A percentile compares a stretch with the other conserved stretches of the same genome.
Conservation (phyloP, 23 tunicate species). For the Aplidium turbinatum region DNA sequence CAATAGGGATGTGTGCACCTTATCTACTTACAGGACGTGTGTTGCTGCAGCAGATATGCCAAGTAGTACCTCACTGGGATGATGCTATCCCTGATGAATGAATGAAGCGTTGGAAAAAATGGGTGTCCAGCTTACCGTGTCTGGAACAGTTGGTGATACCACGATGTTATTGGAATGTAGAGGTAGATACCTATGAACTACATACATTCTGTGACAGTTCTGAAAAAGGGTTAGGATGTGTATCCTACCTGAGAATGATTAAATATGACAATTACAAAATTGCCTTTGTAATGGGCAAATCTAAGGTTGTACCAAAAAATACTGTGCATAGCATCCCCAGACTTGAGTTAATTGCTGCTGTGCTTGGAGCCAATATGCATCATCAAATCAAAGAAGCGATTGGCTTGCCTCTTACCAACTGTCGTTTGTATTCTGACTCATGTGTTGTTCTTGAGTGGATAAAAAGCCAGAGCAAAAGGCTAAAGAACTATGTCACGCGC, state of each 20-base stretch:
- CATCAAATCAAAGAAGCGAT: background rate
- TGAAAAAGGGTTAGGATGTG: background rate
- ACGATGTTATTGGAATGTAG: background rate
- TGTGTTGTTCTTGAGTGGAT: constrained; percentile 10
- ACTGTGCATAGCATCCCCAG: background rate
- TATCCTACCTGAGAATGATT: background rate
- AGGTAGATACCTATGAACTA: background rate
- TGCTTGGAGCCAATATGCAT: background rate
- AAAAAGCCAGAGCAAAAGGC: background rate
- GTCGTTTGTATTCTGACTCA: constrained; percentile 21
- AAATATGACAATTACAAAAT: background rate
- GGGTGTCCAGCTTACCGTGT: background rate
- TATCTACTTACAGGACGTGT: background rate
- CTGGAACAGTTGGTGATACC: background rate
- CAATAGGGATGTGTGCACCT: constrained; percentile 1
- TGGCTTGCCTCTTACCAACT: background rate
- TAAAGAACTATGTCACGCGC: background rate
- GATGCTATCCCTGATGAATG: background rate
- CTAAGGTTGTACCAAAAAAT: background rate
- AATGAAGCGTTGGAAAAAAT: background rate
- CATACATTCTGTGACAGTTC: background rate
- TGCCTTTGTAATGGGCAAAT: too few relatives aligned
- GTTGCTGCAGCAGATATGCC: background rate
- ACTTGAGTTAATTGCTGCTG: background rate
- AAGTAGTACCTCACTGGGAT: background rate